Evolutionary conservation across 2,113 vertebrate genomes (phyloP).

Genomic region (Antechinus flavipes): DNA sequence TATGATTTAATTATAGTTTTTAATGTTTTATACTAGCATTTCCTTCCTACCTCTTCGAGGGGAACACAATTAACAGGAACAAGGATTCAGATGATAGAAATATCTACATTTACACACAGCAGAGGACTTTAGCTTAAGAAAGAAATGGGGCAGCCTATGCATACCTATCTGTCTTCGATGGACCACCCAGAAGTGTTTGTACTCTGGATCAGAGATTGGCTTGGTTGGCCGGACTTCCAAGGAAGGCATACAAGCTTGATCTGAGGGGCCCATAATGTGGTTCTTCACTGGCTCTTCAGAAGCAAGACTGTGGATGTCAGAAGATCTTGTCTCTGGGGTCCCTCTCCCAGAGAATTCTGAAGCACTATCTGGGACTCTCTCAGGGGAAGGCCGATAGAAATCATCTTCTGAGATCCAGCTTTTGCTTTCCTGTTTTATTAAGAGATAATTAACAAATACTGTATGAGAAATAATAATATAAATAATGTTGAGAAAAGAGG

Average conservation of each 20-base stretch:
- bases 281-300: conserved; percentile 63
- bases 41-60: background rate
- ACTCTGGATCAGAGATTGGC: conserved; percentile 55
- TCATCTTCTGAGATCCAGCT: conserved; percentile 97
- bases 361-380: conserved; percentile 49
- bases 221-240: background rate
- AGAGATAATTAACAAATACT: background rate
- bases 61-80: background rate
- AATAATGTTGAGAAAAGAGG: background rate
- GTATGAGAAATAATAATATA: background rate
- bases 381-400: conserved; percentile 86
- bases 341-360: background rate
- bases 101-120: background rate
- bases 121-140: background rate
- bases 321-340: background rate
- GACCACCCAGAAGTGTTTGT: conserved; percentile 88
- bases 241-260: conserved; percentile 59
- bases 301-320: background rate
- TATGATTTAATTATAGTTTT: background rate
- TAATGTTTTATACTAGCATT: background rate
- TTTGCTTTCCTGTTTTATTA: conserved; percentile 83
- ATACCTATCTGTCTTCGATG: conserved; percentile 94
- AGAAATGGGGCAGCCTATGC: background rate
- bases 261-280: conserved; percentile 54
- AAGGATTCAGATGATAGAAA: background rate